A percentile compares a stretch with the other conserved stretches of the same genome.
These are phyloP conservation scores for Auanema freiburgensis DNA, from an alignment of 2,888 invertebrate genomes.

Conservation along the genomic window DNA sequence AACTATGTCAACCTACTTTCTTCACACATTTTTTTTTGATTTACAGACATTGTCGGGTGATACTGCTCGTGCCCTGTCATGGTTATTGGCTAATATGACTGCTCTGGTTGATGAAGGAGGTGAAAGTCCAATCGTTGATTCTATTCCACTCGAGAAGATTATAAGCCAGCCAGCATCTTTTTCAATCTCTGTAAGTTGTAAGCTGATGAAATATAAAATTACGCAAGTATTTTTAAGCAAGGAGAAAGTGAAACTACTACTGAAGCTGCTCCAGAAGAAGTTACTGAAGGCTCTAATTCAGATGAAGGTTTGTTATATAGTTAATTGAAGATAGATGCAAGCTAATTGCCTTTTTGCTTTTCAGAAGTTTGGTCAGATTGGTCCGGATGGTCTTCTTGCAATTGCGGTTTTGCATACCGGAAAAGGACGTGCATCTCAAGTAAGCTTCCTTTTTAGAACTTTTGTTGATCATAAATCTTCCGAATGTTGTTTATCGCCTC, in stretches of 20 bases:
- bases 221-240: neutral
- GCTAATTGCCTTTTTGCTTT: slow-evolving; percentile 12
- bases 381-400: slow-evolving; percentile 41
- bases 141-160: slow-evolving; percentile 21
- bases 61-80: slow-evolving; percentile 55
- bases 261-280: neutral
- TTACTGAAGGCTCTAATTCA: neutral
- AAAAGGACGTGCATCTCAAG: slow-evolving; percentile 28
- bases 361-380: slow-evolving; percentile 32
- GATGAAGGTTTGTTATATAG: neutral
- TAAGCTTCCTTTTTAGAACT: no score
- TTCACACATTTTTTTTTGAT: neutral
- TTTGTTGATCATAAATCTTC: no score
- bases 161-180: slow-evolving; percentile 10
- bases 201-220: neutral
- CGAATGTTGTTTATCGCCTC: no score
- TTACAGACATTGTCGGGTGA: slow-evolving; percentile 41
- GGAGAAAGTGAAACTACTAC: no score
- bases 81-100: slow-evolving; percentile 60
- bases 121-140: slow-evolving; percentile 20
- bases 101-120: slow-evolving; percentile 31
- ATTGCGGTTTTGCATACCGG: slow-evolving; percentile 35
- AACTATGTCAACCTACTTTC: no score
- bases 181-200: neutral
- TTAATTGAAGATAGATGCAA: neutral